Base-by-base conservation (phyloP, 2,888 invertebrate species). In the Taenaris catops region DNA sequence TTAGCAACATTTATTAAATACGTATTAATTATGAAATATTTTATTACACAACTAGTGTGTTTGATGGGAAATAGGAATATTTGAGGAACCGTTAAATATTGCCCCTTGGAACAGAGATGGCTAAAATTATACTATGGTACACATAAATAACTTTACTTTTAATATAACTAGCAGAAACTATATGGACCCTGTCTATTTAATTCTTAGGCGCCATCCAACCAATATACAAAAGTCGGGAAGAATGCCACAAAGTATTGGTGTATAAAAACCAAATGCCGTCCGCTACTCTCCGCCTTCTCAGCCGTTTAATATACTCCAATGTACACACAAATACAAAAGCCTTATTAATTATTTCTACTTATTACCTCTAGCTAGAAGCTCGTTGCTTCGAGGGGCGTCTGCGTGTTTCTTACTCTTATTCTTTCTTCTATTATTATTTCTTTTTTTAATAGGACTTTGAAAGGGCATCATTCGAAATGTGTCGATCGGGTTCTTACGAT, bases 231-330 rank as follows among this genome's bases (percentile, higher is more conserved):
- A 76, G 79, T 74, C 71, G 61, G 63, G 55, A 73, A 68, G 80
- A 81, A 83, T 80, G 81, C 80, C 79, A 73, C 81, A 74, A 79
- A 78, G 81, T 81, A 83, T 83, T 80, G 81, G 83, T 80, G 80
- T 74, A 84, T 84, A 84, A 84, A 83, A 84, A 84, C 83, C 81
- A 83, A 83, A 83, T 84, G 83, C 60, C 66, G 67, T 72, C 69
- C 63, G 63, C 61, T 70, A 59, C 65, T 69, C 58, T 60, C 63
- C 62, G 67, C 56, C 75, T 71, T 65, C 69, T 69, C 64, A 60
- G 55, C 51, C 74, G 69, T 83, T 84, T 84, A 83, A 84, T 84
- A 84, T 84, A 84, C 81, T 81, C 70, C 59, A 39, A 44, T 32
- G 72, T 67, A 80, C 69, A 53, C 44, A 41, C 42, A 19, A 0